Percentiles rank a stretch among this genome's conserved stretches.
These are phyloP conservation scores for Otolemur crassicaudatus DNA, from an alignment of 2,797 vertebrate genomes.

Conservation along the genomic window DNA sequence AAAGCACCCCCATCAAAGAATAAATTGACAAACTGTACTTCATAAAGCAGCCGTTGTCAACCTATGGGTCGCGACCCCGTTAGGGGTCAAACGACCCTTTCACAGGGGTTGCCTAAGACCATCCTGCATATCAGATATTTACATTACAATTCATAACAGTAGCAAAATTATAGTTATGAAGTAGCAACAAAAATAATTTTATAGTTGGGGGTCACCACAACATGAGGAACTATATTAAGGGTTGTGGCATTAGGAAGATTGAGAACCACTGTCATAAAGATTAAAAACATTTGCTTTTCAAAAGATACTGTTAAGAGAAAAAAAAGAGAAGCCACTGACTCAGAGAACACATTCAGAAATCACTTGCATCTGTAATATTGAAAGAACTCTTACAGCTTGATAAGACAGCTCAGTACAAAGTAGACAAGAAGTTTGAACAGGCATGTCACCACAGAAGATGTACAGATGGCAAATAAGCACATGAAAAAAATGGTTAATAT, in stretches of 20 bases:
- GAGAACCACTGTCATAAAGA: background rate
- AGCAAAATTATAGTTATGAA: no score
- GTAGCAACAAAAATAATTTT: no score
- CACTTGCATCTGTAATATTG: background rate
- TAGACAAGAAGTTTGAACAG: background rate
- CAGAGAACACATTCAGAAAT: background rate
- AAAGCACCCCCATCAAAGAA: background rate
- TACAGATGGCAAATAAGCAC: background rate
- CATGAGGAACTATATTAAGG: no score
- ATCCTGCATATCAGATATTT: no score
- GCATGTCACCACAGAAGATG: background rate
- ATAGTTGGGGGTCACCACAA: no score
- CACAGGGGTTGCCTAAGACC: no score
- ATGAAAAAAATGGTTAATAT: background rate
- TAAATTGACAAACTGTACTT: background rate
- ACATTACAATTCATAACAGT: no score
- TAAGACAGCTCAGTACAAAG: background rate
- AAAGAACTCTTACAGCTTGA: background rate
- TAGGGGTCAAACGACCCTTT: no score
- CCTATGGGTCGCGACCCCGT: no score
- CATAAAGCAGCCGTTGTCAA: background rate
- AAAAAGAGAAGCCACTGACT: background rate
- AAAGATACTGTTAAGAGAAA: background rate
- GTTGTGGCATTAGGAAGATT: no score
- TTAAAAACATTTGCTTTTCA: background rate